Percentiles rank a stretch among this genome's conserved stretches.
phyloP scores from a whole-genome alignment of 2,113 vertebrate genomes.

The Leucoraja erinaceus region DNA sequence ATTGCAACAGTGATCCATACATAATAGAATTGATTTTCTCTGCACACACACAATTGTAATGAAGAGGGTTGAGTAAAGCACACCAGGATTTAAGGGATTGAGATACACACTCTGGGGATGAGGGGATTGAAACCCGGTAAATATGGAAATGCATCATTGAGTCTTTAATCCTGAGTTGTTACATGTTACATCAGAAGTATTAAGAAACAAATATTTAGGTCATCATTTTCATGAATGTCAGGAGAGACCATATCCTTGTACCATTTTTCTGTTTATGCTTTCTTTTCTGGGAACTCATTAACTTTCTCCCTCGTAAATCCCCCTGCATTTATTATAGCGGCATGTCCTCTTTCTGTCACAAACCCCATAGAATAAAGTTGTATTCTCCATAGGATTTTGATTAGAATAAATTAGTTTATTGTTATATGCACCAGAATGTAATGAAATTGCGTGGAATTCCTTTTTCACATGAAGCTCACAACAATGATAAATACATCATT shows the following conservation, averaged over 20 bases:
- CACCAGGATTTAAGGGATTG: not conserved
- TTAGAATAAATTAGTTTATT: too few species aligned
- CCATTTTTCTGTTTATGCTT: not conserved
- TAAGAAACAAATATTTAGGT: not conserved
- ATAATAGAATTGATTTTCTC: not conserved
- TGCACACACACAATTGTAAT: too few species aligned
- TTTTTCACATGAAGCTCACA: too few species aligned
- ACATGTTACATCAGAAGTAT: not conserved
- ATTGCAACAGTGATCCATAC: not conserved
- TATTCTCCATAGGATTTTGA: not conserved
- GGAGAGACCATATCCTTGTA: not conserved
- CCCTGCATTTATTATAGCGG: not conserved
- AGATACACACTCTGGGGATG: too few species aligned
- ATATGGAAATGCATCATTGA: too few species aligned
- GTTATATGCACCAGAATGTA: too few species aligned
- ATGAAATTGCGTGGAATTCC: too few species aligned
- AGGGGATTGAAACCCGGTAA: not conserved
- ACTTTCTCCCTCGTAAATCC: not conserved
- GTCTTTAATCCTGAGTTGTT: not conserved
- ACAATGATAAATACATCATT: too few species aligned
- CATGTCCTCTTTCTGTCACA: not conserved
- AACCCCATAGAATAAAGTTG: not conserved
- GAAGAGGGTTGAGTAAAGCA: too few species aligned
- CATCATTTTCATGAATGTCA: not conserved
- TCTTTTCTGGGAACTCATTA: slow-evolving; percentile 13